Base-by-base conservation (phyloP, 2,797 vertebrate genomes). In the Myripristis jacobus region DNA sequence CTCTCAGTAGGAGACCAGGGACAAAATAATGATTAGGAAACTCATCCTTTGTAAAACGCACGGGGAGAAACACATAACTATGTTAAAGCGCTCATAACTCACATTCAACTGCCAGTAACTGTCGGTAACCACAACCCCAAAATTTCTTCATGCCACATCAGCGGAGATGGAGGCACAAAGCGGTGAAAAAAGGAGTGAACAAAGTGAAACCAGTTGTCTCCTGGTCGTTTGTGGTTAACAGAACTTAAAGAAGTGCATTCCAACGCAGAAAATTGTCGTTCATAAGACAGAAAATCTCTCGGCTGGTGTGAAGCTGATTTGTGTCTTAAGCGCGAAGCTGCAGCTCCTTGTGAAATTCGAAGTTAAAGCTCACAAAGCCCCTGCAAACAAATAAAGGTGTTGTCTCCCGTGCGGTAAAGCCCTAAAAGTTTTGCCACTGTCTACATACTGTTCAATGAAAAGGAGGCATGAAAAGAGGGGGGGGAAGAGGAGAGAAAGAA, bases 371-470 rank as follows among this genome's bases (percentile, higher is more conserved):
- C 46, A 64, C 61, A 80, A 54, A 74, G 61, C 62, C 64, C 56
- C 78, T 47, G 38, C 62, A 75, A 75, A 81, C 73, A 82, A 75
- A 81, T 64, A 80, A 80, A 78, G 74, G 70, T 68, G 74, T 73
- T 29, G 64, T 73, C 73, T 62, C 41, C 59, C 19, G 2, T 53
- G 48, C 56, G 54, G 80, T 83, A 79, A 82, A 82, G 74, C 66
- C 67, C 63, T 29, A 78, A 58, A 31, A 80, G 79, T 81, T 81
- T 91, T 67, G 66, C 88, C 75, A 77, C 79, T 84, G 81, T 80
- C 88, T 89, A 79, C 85, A 85, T 89, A 88, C n/a, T n/a, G n/a
- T n/a, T n/a, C 83, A 92, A 79, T 77, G 82, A 87, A 91, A 75
- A 64, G 54, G 34, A 80, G 72, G 52, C 8, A n/a, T 80, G 53